These are phyloP conservation scores for Pseudococcus jackbeardsleyi DNA, from an alignment of 2,888 invertebrate genomes.

Conservation along the genomic window DNA sequence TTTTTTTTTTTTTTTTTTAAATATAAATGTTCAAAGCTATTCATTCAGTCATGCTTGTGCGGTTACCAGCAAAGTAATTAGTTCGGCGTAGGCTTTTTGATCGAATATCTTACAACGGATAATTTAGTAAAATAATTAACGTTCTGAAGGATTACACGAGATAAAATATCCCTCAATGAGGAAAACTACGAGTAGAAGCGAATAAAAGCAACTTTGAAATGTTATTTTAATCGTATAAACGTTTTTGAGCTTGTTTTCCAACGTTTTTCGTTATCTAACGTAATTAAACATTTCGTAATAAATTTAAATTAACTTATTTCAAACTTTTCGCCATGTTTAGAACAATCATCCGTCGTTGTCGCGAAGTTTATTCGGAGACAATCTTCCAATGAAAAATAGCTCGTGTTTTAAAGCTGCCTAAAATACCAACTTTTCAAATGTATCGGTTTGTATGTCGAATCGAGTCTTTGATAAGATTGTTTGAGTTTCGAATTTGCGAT, in stretches of 20 bases:
- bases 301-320: slow-evolving; percentile 35
- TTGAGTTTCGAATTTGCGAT: too few species aligned
- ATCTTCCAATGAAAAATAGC: not conserved
- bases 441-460: too few species aligned
- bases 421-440: too few species aligned
- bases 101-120: slow-evolving; percentile 11
- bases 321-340: not conserved
- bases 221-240: slow-evolving; percentile 38
- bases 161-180: slow-evolving; percentile 34
- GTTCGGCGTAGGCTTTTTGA: slow-evolving; percentile 14
- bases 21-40: slow-evolving; percentile 17
- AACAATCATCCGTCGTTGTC: not conserved
- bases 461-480: too few species aligned
- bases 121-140: slow-evolving; percentile 44
- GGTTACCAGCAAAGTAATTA: slow-evolving; percentile 14
- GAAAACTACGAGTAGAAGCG: not conserved
- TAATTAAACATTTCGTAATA: slow-evolving; percentile 27
- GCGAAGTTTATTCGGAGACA: not conserved
- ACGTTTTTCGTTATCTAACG: slow-evolving; percentile 13
- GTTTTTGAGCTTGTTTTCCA: slow-evolving; percentile 14
- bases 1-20: not conserved
- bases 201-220: slow-evolving; percentile 38
- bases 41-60: not conserved
- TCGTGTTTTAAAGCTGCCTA: not conserved
- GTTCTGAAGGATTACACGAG: slow-evolving; percentile 9